Percentiles rank a stretch among this genome's conserved stretches.
phyloP scores from a whole-genome alignment of 1,140 invertebrate species.

The Linepithema humile region DNA sequence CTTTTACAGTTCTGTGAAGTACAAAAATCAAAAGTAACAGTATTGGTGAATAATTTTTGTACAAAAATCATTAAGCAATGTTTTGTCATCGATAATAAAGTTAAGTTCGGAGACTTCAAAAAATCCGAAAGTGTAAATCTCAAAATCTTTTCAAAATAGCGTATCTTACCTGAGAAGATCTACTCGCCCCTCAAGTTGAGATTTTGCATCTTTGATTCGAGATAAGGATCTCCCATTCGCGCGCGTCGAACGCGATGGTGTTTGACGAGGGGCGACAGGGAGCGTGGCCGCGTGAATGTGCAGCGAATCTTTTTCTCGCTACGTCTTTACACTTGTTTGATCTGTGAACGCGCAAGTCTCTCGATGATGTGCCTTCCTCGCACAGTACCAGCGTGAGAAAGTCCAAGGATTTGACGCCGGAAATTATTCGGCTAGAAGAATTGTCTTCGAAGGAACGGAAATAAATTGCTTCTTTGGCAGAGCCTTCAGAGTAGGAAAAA shows the following conservation, averaged over 20 bases:
- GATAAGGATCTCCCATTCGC: conserved; percentile 60
- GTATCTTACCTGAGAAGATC: conserved; percentile 61
- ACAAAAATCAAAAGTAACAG: too few relatives aligned
- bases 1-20: too few relatives aligned
- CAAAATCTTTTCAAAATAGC: conserved; percentile 78
- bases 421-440: conserved; percentile 32
- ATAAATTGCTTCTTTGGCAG: not conserved
- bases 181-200: conserved; percentile 34
- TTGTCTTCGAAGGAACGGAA: conserved; percentile 12
- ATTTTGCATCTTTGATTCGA: conserved; percentile 70
- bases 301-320: conserved; percentile 33
- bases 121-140: conserved; percentile 69
- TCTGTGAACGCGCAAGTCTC: conserved; percentile 46
- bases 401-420: not conserved
- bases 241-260: conserved; percentile 36
- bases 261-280: conserved; percentile 63
- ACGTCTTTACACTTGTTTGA: conserved; percentile 56
- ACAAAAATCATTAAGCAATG: too few relatives aligned
- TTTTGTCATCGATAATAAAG: too few relatives aligned
- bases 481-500: not conserved
- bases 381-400: conserved; percentile 41
- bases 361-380: not conserved
- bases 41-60: too few relatives aligned
- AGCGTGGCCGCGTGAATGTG: conserved; percentile 52
- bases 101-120: conserved; percentile 47